A percentile compares a stretch with the other conserved stretches of the same genome.
These are phyloP conservation scores for Scaptodrosophila lebanonensis DNA, from an alignment of 1,140 invertebrate genomes.

Conservation along the genomic window DNA sequence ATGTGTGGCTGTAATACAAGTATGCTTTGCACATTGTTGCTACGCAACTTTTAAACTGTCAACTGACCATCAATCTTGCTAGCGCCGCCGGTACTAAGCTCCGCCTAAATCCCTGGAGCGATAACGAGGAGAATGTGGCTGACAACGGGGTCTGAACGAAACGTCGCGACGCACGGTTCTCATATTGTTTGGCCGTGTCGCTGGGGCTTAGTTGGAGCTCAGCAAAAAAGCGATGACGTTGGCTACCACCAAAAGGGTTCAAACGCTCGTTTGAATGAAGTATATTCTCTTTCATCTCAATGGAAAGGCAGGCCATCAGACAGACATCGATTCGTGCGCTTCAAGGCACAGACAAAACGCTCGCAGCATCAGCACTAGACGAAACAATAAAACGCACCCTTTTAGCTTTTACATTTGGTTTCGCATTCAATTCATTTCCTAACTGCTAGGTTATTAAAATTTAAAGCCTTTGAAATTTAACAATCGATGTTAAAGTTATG, in stretches of 20 bases:
- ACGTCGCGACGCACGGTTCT: too few relatives aligned
- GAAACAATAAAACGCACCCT: constrained; percentile 31
- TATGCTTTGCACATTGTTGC: constrained; percentile 60
- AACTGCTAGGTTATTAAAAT: background rate
- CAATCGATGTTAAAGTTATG: too few relatives aligned
- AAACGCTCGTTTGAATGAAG: constrained; percentile 49
- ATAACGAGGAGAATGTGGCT: too few relatives aligned
- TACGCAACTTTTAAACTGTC: constrained; percentile 41
- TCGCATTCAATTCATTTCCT: too few relatives aligned
- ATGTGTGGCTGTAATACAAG: too few relatives aligned
- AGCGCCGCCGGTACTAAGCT: constrained; percentile 54
- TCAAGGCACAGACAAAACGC: constrained; percentile 59
- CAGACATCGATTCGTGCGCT: constrained; percentile 27
- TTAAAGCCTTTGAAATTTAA: background rate
- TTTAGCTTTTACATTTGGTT: background rate
- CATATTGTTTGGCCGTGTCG: constrained; percentile 18
- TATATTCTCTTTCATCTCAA: constrained; percentile 60
- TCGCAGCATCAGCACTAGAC: constrained; percentile 15
- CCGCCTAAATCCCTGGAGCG: constrained; percentile 52
- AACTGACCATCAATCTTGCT: constrained; percentile 69
- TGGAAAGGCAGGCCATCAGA: constrained; percentile 8
- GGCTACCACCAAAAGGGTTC: constrained; percentile 65
- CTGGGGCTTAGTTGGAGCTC: constrained; percentile 50
- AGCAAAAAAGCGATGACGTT: constrained; percentile 58
- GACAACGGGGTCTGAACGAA: constrained; percentile 46